Conservation (phyloP, 2,113 vertebrate species). For the Elephantulus edwardii region DNA sequence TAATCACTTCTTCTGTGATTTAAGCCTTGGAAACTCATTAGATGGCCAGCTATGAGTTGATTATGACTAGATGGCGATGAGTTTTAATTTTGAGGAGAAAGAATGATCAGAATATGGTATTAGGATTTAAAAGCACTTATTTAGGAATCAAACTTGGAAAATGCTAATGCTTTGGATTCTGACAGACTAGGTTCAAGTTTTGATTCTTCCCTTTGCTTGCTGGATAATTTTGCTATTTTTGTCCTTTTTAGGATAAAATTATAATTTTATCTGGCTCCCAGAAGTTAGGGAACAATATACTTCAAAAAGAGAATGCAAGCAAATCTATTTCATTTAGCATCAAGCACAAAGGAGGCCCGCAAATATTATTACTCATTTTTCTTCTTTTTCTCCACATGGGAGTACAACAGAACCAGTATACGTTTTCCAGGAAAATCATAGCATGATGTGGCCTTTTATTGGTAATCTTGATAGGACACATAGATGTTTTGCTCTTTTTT, state of each 20-base stretch:
- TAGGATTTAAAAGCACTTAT: not conserved
- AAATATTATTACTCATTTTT: not conserved
- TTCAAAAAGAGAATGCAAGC: not conserved
- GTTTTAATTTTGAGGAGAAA: too few relatives aligned
- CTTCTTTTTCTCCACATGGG: not conserved
- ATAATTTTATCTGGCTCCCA: not conserved
- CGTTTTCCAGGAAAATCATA: not conserved
- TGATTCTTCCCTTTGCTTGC: not conserved
- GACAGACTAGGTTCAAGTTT: not conserved
- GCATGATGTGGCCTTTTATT: not conserved
- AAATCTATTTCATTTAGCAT: not conserved
- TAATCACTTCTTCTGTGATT: too few relatives aligned
- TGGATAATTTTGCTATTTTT: not conserved
- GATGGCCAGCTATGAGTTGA: too few relatives aligned
- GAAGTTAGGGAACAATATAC: not conserved
- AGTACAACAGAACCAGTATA: not conserved
- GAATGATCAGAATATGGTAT: not conserved
- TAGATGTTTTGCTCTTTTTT: not conserved
- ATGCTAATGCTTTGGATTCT: not conserved
- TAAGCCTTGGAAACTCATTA: too few relatives aligned
- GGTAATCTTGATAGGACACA: not conserved
- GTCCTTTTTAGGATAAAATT: not conserved
- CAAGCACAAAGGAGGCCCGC: not conserved
- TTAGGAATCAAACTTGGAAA: not conserved
- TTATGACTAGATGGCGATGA: too few relatives aligned